Evolutionary conservation across 2,113 vertebrate species (phyloP), one percentile per base, ranked within the genome.

Genomic region (Oophaga pumilio): DNA sequence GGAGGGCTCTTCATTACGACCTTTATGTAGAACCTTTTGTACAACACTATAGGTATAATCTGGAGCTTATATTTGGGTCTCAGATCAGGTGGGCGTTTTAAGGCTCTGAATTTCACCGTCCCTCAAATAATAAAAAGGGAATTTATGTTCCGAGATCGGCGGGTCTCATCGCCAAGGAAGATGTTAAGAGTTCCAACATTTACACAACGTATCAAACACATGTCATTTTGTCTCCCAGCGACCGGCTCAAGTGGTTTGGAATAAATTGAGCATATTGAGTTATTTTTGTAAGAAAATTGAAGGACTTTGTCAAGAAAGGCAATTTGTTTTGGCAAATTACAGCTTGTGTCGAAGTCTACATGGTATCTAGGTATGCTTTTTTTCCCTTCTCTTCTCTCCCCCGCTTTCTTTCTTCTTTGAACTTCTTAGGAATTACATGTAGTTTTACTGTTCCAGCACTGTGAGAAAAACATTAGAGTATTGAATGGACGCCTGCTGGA

Each of bases 261-360:
- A 73, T 80, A 87, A 80, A 59, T 69, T 87, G 49, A 80, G 76
- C 24, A n/a, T 22, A 73, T 81, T 59, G 77, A 81, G 85, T 87
- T 87, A 81, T 87, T 87, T 86, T 49, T 73, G 76, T 79, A 49
- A 49, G 64, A 17, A 87, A 87, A 79, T 87, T 87, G 85, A 87
- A 87, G 76, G 85, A 87, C 76, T 73, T 87, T 73, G 66, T 71
- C 76, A 59, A 87, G 77, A 81, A 87, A 87, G 14, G 77, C 66
- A 80, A 87, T 81, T 73, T 79, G 43, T 68, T 68, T 56, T 81
- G 85, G 59, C 76, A 81, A 87, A 87, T 87, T 87, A 81, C 77
- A 87, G 77, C 50, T 59, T 87, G 76, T 69, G 85, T 43, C 24
- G 9, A 64, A 81, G 64, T 71, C 77, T 81, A 59, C 85, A 87